Base-by-base conservation (phyloP, 1,140 invertebrate genomes). In the Aphis gossypii region DNA sequence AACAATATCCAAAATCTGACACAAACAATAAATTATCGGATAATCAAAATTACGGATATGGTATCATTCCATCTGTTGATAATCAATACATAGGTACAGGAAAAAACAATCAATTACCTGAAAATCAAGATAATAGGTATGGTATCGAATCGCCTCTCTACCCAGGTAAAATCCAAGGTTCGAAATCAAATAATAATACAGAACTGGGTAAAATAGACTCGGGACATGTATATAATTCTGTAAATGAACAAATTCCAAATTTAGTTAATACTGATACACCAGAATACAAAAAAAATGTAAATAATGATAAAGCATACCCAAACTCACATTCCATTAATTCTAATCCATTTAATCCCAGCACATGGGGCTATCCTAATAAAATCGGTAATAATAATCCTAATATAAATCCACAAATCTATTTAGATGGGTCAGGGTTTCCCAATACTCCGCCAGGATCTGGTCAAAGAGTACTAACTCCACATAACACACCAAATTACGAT, bases 381-480 rank as follows among this genome's bases (percentile, higher is more conserved):
- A 30, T 88, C n/a, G 2, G 5, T 21, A 48, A 21, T 88, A 35
- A 48, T 51, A 51, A n/a, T 44, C 89, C 54, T 25, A 68, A 23
- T 30, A 11, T 20, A 46, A 9, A 60, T 48, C 89, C 60, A 21
- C 35, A 38, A 90, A 56, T 68, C 18, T 68, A 60, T 90, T 38
- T 38, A 18, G 56, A 60, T 60, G 54, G 38, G 21, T 68, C 76
- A 38, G 46, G 91, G 5, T 83, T 93, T 93, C 92, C 92, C 11
- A 87, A 84, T 51, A 38, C 38, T 56, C 76, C 51, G 8, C n/a
- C 92, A 1, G 92, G 54, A 18, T 88, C 41, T 25, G 38, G 35
- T 86, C 92, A 88, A 38, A 83, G 84, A 48, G 51, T 56, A 86
- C 30, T 56, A 23, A 25, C 92, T 35, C 82, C 84, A 30, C 91